Evolutionary conservation across 2,797 vertebrate species (phyloP).

Genomic region (Halcyon leucocephala): DNA sequence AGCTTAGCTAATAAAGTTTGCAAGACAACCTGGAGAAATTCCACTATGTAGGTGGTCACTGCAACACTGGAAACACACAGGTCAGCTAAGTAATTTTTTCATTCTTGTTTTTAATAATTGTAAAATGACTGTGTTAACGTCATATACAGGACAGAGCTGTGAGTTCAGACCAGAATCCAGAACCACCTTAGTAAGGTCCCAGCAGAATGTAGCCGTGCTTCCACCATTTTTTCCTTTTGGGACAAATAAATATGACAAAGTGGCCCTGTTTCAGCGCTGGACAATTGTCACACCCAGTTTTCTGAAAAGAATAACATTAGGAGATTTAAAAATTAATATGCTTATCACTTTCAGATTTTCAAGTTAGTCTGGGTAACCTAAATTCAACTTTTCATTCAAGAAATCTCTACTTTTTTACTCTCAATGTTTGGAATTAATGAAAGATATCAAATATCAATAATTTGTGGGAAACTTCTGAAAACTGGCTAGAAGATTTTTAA

Average conservation of each 20-base stretch:
- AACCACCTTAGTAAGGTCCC: neutral
- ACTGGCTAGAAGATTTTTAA: neutral
- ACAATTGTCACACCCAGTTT: neutral
- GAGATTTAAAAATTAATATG: neutral
- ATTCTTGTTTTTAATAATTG: neutral
- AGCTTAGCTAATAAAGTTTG: neutral
- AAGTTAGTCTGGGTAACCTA: neutral
- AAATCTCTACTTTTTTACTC: neutral
- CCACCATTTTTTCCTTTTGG: neutral
- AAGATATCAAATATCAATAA: neutral
- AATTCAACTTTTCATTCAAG: neutral
- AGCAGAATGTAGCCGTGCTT: neutral
- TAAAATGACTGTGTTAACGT: neutral
- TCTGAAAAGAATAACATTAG: fast-evolving
- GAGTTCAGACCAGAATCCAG: neutral
- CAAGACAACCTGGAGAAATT: neutral
- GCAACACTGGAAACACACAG: neutral
- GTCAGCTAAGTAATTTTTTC: neutral
- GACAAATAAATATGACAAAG: neutral
- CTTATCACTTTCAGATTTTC: neutral
- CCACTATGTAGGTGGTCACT: neutral
- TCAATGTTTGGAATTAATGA: neutral
- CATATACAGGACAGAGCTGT: neutral
- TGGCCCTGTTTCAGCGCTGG: neutral
- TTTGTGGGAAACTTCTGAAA: neutral